Percentiles rank a stretch among this genome's conserved stretches.
Evolutionary conservation across 2,888 invertebrate genomes (phyloP).

Genomic region (Tenthredo notha): DNA sequence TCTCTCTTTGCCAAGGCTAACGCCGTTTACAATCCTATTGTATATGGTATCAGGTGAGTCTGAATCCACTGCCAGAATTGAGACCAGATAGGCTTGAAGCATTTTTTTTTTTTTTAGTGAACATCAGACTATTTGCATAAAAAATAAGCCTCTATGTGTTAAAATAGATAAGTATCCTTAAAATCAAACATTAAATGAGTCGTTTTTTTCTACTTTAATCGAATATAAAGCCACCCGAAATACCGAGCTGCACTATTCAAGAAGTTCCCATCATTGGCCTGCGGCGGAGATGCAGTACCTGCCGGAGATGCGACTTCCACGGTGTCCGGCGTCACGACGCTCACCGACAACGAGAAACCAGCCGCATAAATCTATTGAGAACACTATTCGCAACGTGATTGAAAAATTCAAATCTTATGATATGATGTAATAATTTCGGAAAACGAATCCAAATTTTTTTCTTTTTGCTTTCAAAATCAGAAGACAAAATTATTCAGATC

Average conservation of each 20-base stretch:
- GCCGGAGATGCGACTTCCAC: conserved; percentile 82
- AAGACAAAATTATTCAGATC: not conserved
- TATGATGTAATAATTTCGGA: not conserved
- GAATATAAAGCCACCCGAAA: conserved; percentile 84
- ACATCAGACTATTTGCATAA: not conserved
- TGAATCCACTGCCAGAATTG: not conserved
- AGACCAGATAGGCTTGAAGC: not conserved
- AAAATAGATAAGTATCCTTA: not conserved
- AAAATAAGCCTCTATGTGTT: not conserved
- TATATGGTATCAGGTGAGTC: conserved; percentile 92
- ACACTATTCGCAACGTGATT: conserved; percentile 24
- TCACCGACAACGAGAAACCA: conserved; percentile 84
- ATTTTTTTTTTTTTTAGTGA: not conserved
- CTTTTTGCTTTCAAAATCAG: not conserved
- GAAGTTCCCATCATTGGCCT: conserved; percentile 88
- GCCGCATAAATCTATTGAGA: conserved; percentile 79
- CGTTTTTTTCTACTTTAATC: conserved; percentile 65
- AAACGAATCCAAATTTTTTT: not conserved
- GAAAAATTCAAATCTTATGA: not conserved
- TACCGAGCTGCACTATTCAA: conserved; percentile 88
- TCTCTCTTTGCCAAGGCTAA: conserved; percentile 96
- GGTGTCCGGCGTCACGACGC: conserved; percentile 85
- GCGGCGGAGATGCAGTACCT: conserved; percentile 80
- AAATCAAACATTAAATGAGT: not conserved
- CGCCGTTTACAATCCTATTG: conserved; percentile 94